Evolutionary conservation across 1,140 invertebrate genomes (phyloP), one percentile per base, ranked within the genome.

Genomic region (Pseudachorutes palmiensis): DNA sequence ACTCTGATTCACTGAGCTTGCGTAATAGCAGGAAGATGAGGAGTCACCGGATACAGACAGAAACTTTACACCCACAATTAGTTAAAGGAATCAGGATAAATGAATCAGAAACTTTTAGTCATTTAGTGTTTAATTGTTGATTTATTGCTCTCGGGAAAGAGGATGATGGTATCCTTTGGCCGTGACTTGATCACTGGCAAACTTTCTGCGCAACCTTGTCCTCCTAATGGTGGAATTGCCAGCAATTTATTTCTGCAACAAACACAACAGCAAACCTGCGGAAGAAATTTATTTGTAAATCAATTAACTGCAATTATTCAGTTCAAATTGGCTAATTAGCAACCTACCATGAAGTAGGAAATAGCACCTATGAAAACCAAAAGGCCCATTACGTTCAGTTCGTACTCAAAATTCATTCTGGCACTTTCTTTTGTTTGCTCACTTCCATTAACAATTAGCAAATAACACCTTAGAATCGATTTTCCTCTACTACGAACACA

Each of bases 321-420:
- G 12, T 55, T 55, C 5, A 16, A 55, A 26, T 55, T 14, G 5
- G 9, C 24, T 55, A 14, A 55, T 26, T 16, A 14, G 51, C 24
- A 55, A 19, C 24, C 24, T 55, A 55, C 51, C 51, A 55, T 55
- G 24, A 55, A 55, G 24, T 55, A 55, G 9, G 51, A 55, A 24
- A 55, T 12, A 24, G 51, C 51, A 16, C 9, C 51, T 5, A 55
- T 55, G 51, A 55, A 55, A 14, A 55, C 24, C 5, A 55, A 22
- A 26, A 55, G 51, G 51, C 51, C 51, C 51, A 55, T 55, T 55
- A 55, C 12, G 51, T 55, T 55, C 3, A 55, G 24, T 24, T 55
- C 51, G 24, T 55, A 55, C 12, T 12, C 51, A 16, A 55, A 55
- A 55, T 55, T 55, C 51, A 55, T 55, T 5, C 24, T 55, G 9